Percentiles rank a stretch among this genome's conserved stretches.
phyloP scores from a whole-genome alignment of 2,113 vertebrate species.

The Empidonax traillii region DNA sequence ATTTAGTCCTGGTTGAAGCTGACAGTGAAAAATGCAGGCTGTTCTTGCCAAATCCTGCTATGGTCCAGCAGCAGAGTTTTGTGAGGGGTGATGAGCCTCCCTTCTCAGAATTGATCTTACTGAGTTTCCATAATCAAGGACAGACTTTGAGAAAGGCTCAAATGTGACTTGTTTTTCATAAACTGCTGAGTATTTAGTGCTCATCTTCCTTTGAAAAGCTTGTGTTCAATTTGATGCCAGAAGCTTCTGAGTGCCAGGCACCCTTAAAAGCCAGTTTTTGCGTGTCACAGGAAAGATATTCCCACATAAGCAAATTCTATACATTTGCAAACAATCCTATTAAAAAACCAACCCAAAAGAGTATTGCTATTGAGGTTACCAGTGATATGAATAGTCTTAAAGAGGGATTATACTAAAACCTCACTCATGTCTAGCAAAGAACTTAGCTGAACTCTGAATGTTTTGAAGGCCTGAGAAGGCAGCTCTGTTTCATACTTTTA shows the following conservation, averaged over 20 bases:
- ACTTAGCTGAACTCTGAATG: not conserved
- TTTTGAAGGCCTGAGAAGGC: not conserved
- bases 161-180: not conserved
- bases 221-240: not conserved
- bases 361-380: not conserved
- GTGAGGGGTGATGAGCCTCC: not conserved
- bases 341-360: too few species aligned
- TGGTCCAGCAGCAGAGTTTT: not conserved
- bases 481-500: not conserved
- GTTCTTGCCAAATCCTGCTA: conserved; percentile 59
- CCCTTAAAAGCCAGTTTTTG: not conserved
- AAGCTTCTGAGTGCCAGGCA: not conserved
- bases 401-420: not conserved
- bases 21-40: conserved; percentile 40
- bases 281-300: not conserved
- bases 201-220: not conserved
- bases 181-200: not conserved
- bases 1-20: conserved; percentile 50
- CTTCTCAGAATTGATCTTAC: not conserved
- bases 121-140: not conserved
- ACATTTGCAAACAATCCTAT: not conserved
- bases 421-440: not conserved
- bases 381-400: not conserved
- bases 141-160: not conserved
- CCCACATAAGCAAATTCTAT: not conserved